Evolutionary conservation across 2,113 vertebrate genomes (phyloP).

Genomic region (Oenanthe melanoleuca): DNA sequence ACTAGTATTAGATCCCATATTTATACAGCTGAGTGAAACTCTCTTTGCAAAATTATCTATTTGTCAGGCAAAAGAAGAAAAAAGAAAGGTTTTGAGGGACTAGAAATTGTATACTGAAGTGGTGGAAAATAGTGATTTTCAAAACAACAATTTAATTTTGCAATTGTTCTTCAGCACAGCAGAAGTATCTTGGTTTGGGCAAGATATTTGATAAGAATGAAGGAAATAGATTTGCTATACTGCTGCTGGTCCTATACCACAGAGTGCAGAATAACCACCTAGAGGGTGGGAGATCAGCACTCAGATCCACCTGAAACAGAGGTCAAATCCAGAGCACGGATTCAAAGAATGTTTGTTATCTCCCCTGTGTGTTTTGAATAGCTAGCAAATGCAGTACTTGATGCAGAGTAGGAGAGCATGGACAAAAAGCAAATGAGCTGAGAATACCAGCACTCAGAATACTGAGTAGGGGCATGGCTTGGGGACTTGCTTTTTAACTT

Average conservation of each 20-base stretch:
- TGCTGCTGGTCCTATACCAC: not conserved
- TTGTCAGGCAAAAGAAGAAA: not conserved
- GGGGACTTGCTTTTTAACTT: not conserved
- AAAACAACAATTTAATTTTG: not conserved
- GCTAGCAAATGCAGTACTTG: not conserved
- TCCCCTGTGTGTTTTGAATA: not conserved
- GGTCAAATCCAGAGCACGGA: not conserved
- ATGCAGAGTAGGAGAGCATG: not conserved
- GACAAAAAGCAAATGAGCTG: not conserved
- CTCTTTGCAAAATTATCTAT: not conserved
- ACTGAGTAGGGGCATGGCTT: not conserved
- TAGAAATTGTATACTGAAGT: not conserved
- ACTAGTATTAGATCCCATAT: not conserved
- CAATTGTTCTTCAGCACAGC: not conserved
- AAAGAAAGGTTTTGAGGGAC: not conserved
- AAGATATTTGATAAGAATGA: not conserved
- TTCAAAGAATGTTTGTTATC: not conserved
- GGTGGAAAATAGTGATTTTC: not conserved
- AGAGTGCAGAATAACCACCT: not conserved
- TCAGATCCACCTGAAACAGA: not conserved
- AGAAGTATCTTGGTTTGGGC: not conserved
- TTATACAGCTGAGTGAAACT: not conserved
- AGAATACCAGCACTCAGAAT: not conserved
- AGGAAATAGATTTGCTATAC: not conserved
- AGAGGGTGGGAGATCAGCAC: not conserved